Evolutionary conservation across 2,888 invertebrate species (phyloP).

Genomic region (Fragum sueziense): DNA sequence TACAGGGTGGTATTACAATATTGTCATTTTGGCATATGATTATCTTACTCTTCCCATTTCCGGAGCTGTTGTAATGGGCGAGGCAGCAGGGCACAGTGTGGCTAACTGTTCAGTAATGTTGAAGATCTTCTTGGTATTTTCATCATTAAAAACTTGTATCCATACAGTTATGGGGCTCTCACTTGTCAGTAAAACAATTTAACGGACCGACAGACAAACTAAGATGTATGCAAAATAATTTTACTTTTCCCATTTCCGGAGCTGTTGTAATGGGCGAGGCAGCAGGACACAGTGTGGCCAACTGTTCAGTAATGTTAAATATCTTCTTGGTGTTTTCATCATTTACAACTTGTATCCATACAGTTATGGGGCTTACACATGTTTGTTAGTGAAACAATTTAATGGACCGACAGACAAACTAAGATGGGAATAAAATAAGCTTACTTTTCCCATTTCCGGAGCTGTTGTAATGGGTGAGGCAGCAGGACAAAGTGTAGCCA

Average conservation of each 20-base stretch:
- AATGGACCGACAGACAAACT: no score
- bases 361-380: no score
- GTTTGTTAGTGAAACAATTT: no score
- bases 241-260: slow-evolving; percentile 73
- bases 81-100: slow-evolving; percentile 70
- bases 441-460: slow-evolving; percentile 71
- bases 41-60: slow-evolving; percentile 73
- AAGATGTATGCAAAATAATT: no score
- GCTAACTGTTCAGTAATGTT: slow-evolving; percentile 68
- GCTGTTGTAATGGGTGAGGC: slow-evolving; percentile 63
- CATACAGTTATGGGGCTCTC: slow-evolving; percentile 74
- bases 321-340: slow-evolving; percentile 68
- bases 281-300: slow-evolving; percentile 71
- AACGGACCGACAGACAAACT: no score
- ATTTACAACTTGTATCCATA: slow-evolving; percentile 73
- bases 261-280: slow-evolving; percentile 63
- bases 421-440: background rate
- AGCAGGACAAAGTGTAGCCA: slow-evolving; percentile 71
- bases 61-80: slow-evolving; percentile 63
- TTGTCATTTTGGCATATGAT: no score
- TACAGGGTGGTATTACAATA: no score
- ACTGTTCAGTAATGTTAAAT: slow-evolving; percentile 65
- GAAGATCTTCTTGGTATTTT: slow-evolving; percentile 64
- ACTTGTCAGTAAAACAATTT: no score
- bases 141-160: slow-evolving; percentile 70